Conservation (phyloP, 2,797 vertebrate genomes). For the Pipistrellus kuhlii region DNA sequence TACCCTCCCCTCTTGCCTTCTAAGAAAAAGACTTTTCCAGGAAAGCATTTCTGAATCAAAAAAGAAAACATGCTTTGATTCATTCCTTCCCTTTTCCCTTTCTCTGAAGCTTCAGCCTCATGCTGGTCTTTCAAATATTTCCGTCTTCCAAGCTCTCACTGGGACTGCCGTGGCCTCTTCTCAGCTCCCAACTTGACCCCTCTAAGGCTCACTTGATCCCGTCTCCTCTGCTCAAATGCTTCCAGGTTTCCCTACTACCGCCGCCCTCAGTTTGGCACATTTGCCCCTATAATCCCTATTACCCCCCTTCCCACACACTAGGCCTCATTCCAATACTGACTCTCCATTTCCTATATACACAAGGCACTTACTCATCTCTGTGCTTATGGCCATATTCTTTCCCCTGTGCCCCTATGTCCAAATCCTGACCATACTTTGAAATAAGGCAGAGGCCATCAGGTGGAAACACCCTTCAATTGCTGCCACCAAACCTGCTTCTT, state of each 20-base stretch:
- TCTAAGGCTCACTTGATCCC: neutral
- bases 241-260: neutral
- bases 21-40: neutral
- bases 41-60: conserved; percentile 22
- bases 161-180: neutral
- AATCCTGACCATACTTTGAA: neutral
- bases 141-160: neutral
- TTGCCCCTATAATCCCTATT: neutral
- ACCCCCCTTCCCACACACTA: neutral
- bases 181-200: neutral
- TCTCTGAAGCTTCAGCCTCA: neutral
- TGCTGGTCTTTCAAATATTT: neutral
- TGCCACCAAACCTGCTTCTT: neutral
- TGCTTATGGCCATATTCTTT: neutral
- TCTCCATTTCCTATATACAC: neutral
- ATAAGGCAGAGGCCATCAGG: neutral
- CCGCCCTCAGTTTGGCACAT: neutral
- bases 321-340: neutral
- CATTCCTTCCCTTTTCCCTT: neutral
- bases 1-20: too few relatives aligned
- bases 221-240: neutral
- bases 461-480: neutral
- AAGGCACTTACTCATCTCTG: fast-evolving
- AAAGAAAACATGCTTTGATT: neutral
- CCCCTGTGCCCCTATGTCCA: neutral